Evolutionary conservation across 1,140 invertebrate species (phyloP).

Genomic region (Neodiprion virginianus): DNA sequence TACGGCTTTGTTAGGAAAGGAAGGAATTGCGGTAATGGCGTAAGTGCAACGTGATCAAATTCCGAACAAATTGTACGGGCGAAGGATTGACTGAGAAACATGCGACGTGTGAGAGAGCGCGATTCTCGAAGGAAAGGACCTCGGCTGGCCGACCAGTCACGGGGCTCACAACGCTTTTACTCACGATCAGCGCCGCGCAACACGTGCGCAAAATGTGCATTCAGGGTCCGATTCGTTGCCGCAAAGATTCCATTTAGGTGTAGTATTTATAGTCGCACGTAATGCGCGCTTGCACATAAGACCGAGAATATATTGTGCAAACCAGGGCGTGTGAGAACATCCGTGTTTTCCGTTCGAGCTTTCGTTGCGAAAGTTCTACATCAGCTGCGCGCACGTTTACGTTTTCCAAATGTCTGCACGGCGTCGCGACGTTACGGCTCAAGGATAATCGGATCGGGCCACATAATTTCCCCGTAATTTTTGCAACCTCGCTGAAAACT

Average conservation of each 20-base stretch:
- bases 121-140: conserved; percentile 50
- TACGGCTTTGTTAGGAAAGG: conserved; percentile 25
- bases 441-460: neutral
- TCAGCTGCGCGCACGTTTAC: neutral
- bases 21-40: neutral
- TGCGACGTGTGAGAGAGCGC: conserved; percentile 29
- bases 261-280: too few species aligned
- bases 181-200: conserved; percentile 24
- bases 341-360: neutral
- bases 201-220: conserved; percentile 38
- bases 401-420: too few species aligned
- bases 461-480: neutral
- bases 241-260: too few species aligned
- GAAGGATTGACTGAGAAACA: too few species aligned
- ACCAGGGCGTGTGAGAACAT: neutral
- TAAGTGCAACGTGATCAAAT: too few species aligned
- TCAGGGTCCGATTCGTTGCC: too few species aligned
- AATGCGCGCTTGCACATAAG: neutral
- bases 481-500: neutral
- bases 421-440: neutral
- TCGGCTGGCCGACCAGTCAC: conserved; percentile 48
- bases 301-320: neutral
- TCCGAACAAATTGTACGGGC: too few species aligned
- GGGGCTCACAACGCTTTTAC: conserved; percentile 52
- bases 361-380: neutral